phyloP scores from a whole-genome alignment of 2,797 vertebrate species.

The Linurgus olivaceus region DNA sequence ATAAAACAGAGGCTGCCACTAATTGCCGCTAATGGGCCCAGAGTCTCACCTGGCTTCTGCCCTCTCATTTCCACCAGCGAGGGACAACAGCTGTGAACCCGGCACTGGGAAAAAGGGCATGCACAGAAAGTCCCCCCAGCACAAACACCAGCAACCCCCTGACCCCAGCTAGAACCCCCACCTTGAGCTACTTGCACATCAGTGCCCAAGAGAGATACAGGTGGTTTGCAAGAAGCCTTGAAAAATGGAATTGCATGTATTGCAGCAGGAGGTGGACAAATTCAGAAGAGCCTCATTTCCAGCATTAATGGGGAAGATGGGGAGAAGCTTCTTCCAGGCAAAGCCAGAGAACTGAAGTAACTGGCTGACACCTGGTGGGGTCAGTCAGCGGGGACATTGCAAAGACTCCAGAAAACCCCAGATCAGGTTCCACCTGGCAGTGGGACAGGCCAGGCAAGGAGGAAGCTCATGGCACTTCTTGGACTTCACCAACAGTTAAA shows the following conservation, averaged over 20 bases:
- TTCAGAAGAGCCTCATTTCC: neutral
- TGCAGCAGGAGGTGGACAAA: neutral
- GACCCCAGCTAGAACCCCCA: neutral
- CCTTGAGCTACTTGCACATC: neutral
- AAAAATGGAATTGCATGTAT: neutral
- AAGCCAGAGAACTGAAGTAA: neutral
- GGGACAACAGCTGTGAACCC: neutral
- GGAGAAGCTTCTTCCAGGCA: neutral
- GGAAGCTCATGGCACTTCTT: neutral
- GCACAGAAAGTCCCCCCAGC: neutral
- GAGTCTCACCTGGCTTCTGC: neutral
- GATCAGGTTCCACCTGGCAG: neutral
- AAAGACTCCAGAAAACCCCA: neutral
- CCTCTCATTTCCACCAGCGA: neutral
- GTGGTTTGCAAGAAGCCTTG: neutral
- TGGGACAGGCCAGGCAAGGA: neutral
- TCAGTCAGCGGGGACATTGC: neutral
- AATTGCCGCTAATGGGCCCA: neutral
- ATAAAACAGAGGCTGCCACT: accelerated
- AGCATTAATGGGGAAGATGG: neutral
- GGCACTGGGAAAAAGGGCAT: neutral
- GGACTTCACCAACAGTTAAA: neutral
- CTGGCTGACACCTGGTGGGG: neutral
- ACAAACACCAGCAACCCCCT: neutral
- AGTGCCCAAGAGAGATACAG: neutral